Evolutionary conservation across 2,113 vertebrate species (phyloP).

Genomic region (Choloepus hoffmanni): DNA sequence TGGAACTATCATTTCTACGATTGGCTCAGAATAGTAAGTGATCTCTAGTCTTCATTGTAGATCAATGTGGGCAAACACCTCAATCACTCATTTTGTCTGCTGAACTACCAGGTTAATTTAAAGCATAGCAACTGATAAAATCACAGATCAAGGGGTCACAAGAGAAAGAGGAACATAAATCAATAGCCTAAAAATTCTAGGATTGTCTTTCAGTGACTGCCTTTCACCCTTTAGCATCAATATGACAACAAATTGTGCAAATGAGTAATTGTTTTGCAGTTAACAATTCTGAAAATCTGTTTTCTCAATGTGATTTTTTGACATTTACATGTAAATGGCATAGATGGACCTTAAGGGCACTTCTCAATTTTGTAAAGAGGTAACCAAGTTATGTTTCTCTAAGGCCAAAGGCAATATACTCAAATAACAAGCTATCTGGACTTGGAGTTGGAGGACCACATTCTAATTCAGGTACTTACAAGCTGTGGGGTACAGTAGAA

Average conservation of each 20-base stretch:
- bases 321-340: background rate
- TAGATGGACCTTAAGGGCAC: background rate
- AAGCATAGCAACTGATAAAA: slow-evolving; percentile 76
- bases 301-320: background rate
- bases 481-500: fast-evolving
- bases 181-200: slow-evolving; percentile 74
- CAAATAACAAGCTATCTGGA: background rate
- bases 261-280: background rate
- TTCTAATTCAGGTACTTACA: background rate
- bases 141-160: slow-evolving; percentile 69
- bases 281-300: background rate
- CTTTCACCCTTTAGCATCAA: slow-evolving; percentile 7
- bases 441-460: background rate
- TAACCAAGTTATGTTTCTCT: background rate
- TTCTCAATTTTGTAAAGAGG: background rate
- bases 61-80: slow-evolving; percentile 76
- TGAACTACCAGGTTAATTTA: slow-evolving; percentile 79
- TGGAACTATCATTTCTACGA: slow-evolving; percentile 58
- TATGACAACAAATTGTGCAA: background rate
- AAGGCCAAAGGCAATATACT: background rate
- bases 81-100: slow-evolving; percentile 66
- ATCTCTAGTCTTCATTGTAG: slow-evolving; percentile 72
- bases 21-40: slow-evolving; percentile 60
- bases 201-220: slow-evolving; percentile 44
- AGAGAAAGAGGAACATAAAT: slow-evolving; percentile 77